Percentiles rank a stretch among this genome's conserved stretches.
phyloP scores from a whole-genome alignment of 2,797 vertebrate species.

The Pitangus sulphuratus region DNA sequence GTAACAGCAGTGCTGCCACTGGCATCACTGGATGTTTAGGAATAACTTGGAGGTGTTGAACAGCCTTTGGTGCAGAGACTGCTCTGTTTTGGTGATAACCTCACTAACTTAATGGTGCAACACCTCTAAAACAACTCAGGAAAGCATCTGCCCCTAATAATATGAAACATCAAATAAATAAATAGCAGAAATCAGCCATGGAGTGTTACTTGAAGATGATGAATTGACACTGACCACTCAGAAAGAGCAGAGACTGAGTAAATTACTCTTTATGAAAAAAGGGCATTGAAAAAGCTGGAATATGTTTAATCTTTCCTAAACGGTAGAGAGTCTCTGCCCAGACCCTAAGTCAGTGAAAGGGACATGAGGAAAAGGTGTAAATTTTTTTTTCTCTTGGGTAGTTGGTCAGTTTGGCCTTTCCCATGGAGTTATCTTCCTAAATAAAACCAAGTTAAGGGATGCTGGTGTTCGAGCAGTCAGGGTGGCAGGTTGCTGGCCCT shows the following conservation, averaged over 20 bases:
- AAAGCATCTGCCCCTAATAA: background rate
- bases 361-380: background rate
- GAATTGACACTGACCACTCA: background rate
- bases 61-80: background rate
- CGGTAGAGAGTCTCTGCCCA: background rate
- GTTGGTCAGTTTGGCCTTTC: background rate
- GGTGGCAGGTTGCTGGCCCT: background rate
- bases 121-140: background rate
- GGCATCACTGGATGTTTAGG: background rate
- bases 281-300: background rate
- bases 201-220: background rate
- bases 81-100: background rate
- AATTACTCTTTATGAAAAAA: background rate
- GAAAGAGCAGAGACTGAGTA: background rate
- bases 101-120: background rate
- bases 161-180: background rate
- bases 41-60: background rate
- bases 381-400: background rate
- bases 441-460: background rate
- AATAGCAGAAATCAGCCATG: background rate
- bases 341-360: background rate
- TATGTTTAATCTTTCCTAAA: background rate
- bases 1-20: background rate
- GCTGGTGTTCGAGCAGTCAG: background rate
- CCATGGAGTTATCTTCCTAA: background rate